Evolutionary conservation across 1,140 invertebrate species (phyloP), one percentile per base, ranked within the genome.

Genomic region (Glossosoma conforme): DNA sequence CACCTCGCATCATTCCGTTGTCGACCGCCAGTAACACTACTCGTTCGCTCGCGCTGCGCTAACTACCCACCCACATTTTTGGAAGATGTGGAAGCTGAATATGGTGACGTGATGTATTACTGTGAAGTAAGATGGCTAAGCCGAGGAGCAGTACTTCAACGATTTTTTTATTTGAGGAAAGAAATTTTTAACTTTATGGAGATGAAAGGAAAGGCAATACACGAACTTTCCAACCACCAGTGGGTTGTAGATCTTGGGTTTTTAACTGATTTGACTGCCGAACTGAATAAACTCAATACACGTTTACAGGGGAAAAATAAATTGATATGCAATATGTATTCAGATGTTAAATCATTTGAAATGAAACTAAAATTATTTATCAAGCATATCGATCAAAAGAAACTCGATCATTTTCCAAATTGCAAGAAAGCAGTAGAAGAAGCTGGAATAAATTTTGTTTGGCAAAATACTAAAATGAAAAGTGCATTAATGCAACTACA

Each of bases 51-150:
- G n/a, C n/a, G n/a, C n/a, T n/a, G n/a, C n/a, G n/a, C n/a, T n/a
- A n/a, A n/a, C n/a, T n/a, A n/a, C n/a, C n/a, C n/a, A n/a, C n/a
- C n/a, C n/a, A n/a, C n/a, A n/a, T 48, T 61, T 62, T 42, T 58
- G 48, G 44, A 54, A 58, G 45, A 61, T 55, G 52, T 52, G 42
- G 17, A 60, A 51, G 47, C 48, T 51, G 52, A 59, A 47, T 28
- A 57, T 50, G 52, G 44, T 46, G 56, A 47, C 10, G 44, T 57
- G 14, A 44, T 45, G 20, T 42, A 42, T 42, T 45, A 48, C 46
- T 50, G 21, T 50, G 40, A 46, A 50, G 48, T 50, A 38, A 49
- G 48, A 33, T 44, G 30, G 37, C 22, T 44, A 22, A 45, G 40
- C 22, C 19, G 40, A 42, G 17, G 40, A 42, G 40, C 40, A 42